Evolutionary conservation across 2,113 vertebrate genomes (phyloP), one percentile per base, ranked within the genome.

Genomic region (Phyllostomus discolor): DNA sequence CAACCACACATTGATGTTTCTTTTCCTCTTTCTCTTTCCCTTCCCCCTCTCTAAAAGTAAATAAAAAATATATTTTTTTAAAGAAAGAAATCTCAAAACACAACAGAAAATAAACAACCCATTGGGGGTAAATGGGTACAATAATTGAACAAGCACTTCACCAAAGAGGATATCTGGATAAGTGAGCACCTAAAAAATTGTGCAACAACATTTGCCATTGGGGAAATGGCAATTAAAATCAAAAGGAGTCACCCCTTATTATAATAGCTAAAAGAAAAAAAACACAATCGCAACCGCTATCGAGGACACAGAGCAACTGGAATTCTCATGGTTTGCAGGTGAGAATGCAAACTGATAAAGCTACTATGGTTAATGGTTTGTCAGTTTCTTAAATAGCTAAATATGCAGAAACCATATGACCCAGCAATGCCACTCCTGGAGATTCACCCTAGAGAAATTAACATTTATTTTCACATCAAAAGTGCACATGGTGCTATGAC

Each of bases 371-470:
- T n/a, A 54, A 22, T 66, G 73, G 31, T 41, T 78, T 88, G 67
- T 46, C 57, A 46, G 10, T 28, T 81, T 79, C 62, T 92, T 67
- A 66, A 26, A 48, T 57, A 57, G 50, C 46, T 91, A 94, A 90
- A 54, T 4, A n/a, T 31, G 43, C 35, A 72, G 4, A 91, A 94
- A 89, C 38, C 31, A 41, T 33, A 19, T 66, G 26, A 92, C 38
- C 59, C 28, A 91, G 11, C 16, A 72, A 38, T 67, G 28, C 33
- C 16, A 73, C 7, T 22, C 62, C n/a, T 86, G 16, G 14, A 20
- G 86, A 64, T 81, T 85, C 72, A 48, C 20, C n/a, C 33, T 87
- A 83, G 41, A 82, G 41, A 90, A 95, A 96, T 31, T 7, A 94
- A 90, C 59, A 75, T 41, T 50, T 89, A 64, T 66, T 69, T 73